Conservation (phyloP, 2,113 vertebrate genomes). For the Cichladusa arquata region DNA sequence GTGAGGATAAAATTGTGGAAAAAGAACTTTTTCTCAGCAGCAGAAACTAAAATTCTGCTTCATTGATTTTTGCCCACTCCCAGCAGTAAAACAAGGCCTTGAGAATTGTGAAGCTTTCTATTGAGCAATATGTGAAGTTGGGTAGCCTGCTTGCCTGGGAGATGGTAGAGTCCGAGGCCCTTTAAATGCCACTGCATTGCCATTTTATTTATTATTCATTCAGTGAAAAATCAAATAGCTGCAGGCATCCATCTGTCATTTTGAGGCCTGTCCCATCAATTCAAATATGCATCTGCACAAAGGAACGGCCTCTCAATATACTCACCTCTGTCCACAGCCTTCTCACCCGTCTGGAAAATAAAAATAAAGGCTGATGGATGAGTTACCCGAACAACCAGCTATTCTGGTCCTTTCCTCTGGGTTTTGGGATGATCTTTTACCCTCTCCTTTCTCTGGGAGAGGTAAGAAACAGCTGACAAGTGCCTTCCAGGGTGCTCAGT, state of each 20-base stretch:
- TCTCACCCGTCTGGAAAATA: neutral
- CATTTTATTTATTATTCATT: conserved; percentile 52
- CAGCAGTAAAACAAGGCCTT: neutral
- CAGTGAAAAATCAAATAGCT: conserved; percentile 33
- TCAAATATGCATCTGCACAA: neutral
- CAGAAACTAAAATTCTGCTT: neutral
- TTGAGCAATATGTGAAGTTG: neutral
- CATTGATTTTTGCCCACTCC: neutral
- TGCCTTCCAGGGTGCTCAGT: neutral
- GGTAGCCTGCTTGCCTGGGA: neutral
- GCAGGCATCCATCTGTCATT: conserved; percentile 30
- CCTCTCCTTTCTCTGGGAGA: neutral
- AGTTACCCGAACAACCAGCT: neutral
- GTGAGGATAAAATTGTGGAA: neutral
- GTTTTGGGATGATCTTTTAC: neutral
- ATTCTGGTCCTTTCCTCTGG: neutral
- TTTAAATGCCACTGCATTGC: conserved; percentile 24
- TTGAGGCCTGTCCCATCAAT: conserved; percentile 13
- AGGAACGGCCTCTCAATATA: neutral
- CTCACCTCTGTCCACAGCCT: neutral
- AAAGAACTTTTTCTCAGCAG: neutral
- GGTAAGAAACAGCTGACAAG: neutral
- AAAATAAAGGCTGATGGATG: conserved; percentile 6
- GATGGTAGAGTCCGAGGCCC: neutral
- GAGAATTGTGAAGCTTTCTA: neutral